A percentile compares a stretch with the other conserved stretches of the same genome.
Conservation (phyloP, 2,113 vertebrate genomes). For the Brachypodius melanocephalos region DNA sequence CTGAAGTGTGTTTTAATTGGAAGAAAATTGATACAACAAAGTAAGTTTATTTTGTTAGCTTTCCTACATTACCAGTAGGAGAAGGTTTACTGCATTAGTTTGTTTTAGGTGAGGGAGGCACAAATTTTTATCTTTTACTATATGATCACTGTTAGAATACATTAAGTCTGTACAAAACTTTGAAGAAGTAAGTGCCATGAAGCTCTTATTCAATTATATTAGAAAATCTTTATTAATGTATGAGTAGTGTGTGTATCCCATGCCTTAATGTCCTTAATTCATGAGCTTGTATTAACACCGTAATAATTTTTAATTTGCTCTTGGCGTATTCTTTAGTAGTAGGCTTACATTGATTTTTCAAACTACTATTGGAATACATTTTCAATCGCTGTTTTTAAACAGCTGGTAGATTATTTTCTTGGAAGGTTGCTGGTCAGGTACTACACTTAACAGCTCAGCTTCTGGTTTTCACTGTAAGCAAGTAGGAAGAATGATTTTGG, state of each 20-base stretch:
- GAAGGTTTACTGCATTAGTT: neutral
- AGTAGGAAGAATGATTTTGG: neutral
- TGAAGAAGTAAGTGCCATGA: neutral
- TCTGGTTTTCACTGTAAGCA: neutral
- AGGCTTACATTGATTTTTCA: neutral
- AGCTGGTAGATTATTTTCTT: neutral
- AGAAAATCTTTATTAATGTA: neutral
- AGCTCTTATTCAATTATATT: neutral
- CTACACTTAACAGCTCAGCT: neutral
- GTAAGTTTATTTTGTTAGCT: neutral
- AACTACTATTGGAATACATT: neutral
- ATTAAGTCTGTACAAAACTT: neutral
- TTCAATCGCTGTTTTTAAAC: neutral
- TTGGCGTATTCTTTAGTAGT: neutral
- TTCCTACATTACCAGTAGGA: neutral
- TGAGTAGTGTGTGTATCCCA: neutral
- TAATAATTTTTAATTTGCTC: neutral
- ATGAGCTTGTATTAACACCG: neutral
- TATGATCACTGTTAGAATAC: neutral
- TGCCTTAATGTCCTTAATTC: neutral
- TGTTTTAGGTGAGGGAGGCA: neutral
- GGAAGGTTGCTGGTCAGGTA: neutral
- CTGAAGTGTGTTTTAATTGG: neutral
- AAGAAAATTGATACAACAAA: neutral
- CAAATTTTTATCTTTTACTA: neutral